Conservation (phyloP, 1,140 invertebrate genomes). For the Heliconius eleuchia region DNA sequence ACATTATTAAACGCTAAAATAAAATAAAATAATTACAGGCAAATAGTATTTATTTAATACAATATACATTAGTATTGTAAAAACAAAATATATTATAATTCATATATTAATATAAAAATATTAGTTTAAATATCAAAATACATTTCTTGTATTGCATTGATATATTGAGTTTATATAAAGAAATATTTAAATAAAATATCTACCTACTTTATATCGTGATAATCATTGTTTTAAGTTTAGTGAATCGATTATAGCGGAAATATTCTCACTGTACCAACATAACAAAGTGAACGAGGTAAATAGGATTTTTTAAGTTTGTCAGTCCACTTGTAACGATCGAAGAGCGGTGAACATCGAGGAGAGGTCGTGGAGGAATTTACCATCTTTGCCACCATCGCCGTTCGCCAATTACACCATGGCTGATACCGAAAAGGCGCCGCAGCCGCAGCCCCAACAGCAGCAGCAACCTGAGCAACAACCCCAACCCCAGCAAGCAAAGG, state of each 20-base stretch:
- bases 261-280: conserved; percentile 27
- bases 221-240: neutral
- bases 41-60: too few relatives aligned
- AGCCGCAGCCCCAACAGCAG: conserved; percentile 74
- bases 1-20: too few relatives aligned
- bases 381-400: conserved; percentile 81
- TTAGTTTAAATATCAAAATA: too few relatives aligned
- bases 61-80: too few relatives aligned
- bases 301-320: conserved; percentile 34
- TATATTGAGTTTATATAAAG: neutral
- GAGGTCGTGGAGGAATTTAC: conserved; percentile 82
- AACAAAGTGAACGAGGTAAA: conserved; percentile 30
- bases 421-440: conserved; percentile 81
- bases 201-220: neutral
- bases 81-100: too few relatives aligned
- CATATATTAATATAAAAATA: too few relatives aligned
- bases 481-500: conserved; percentile 71
- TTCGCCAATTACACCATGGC: conserved; percentile 82
- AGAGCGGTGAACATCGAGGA: conserved; percentile 79
- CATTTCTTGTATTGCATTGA: too few relatives aligned
- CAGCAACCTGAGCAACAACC: conserved; percentile 64
- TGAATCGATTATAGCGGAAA: conserved; percentile 33
- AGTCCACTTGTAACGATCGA: conserved; percentile 61
- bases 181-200: neutral
- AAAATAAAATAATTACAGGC: too few relatives aligned